Evolutionary conservation across 2,797 vertebrate genomes (phyloP), one percentile per base, ranked within the genome.

Genomic region (Gephyroberyx darwinii): DNA sequence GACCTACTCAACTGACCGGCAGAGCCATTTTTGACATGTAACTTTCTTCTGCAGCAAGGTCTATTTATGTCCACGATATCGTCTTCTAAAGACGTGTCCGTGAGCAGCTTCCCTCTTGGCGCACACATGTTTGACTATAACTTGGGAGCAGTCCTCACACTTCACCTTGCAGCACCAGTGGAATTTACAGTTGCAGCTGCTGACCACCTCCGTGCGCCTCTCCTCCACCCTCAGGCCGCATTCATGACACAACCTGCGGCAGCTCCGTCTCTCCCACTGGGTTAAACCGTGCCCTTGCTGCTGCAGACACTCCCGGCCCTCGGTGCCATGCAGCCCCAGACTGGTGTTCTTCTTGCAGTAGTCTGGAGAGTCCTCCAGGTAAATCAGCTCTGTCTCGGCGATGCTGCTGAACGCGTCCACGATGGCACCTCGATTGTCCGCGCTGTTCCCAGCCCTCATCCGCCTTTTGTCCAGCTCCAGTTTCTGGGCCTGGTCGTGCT

Each of bases 101-200:
- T 86, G 41, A 0, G 50, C 50, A 0, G 71, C 69, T 0, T 95
- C 94, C 30, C 91, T 93, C 71, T 80, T 90, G 5, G 89, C 84
- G 51, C 98, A 99, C 74, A 95, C 94, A 73, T 96, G 94, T 62
- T 95, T 97, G 60, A 94, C 93, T 30, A 94, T 88, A 2, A 95
- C 89, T 30, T 94, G 94, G 17, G 92, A 91, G 81, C 98, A 99
- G 84, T 96, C 94, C 26, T 98, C 96, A 50, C 98, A 99, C 71
- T 94, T 93, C 74, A 99, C 98, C 0, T 92, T 96, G 86, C 98
- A 99, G 88, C 98, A 99, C 98, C 98, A 99, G 80, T 96, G 96
- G 89, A 99, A 99, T 69, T 94, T 97, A 90, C 98, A 99, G 90
- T 99, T 96, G 88, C 98, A 99, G 91, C 96, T 98, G 88, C 91